Percentiles rank a stretch among this genome's conserved stretches.
Conservation (phyloP, 2,113 vertebrate genomes). For the Macquaria australasica region DNA sequence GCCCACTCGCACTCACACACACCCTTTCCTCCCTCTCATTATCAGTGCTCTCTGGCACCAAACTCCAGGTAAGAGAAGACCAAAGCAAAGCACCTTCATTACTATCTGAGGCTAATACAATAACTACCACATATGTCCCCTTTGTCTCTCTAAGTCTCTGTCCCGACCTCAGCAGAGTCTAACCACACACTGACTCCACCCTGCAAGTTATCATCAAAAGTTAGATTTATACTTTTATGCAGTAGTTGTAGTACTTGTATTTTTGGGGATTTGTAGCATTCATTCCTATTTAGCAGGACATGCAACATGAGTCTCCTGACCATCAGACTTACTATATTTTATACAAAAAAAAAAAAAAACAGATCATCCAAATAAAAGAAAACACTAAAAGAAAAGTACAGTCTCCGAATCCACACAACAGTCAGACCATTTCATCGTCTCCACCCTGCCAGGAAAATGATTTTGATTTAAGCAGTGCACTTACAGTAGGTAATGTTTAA, state of each 20-base stretch:
- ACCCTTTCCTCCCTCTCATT: conserved; percentile 66
- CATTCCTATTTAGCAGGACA: background rate
- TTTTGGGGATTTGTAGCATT: background rate
- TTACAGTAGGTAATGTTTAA: conserved; percentile 38
- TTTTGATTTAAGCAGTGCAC: background rate
- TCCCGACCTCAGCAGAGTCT: conserved; percentile 2
- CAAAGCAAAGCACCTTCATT: conserved; percentile 55
- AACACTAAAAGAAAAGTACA: background rate
- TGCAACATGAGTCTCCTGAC: background rate
- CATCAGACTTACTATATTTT: background rate
- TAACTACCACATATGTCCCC: conserved; percentile 43
- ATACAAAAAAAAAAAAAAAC: too few species aligned
- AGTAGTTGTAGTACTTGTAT: background rate
- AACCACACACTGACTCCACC: conserved; percentile 2
- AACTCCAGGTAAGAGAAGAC: conserved; percentile 42
- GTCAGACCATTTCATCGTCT: conserved; percentile 18
- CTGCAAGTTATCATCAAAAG: background rate
- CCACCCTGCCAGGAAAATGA: conserved; percentile 21
- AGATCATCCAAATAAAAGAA: too few species aligned
- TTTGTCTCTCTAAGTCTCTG: conserved; percentile 15
- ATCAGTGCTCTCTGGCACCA: conserved; percentile 57
- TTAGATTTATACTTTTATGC: background rate
- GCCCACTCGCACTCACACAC: conserved; percentile 29
- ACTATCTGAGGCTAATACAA: conserved; percentile 56
- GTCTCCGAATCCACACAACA: conserved; percentile 4